Base-by-base conservation (phyloP, 2,113 vertebrate species). In the Pionites leucogaster region DNA sequence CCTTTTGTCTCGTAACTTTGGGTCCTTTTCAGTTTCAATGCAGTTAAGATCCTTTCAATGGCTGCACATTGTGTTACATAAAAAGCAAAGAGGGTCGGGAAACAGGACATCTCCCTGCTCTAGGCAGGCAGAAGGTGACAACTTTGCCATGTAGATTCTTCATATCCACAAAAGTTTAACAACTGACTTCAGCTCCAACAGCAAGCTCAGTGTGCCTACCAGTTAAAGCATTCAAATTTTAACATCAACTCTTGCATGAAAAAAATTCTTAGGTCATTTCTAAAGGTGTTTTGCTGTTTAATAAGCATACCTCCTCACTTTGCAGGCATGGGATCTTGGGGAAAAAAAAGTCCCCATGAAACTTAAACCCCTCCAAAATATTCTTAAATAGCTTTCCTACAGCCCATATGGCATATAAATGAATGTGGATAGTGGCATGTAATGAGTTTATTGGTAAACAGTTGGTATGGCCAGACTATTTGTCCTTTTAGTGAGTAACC, bases 391-490 rank as follows among this genome's bases (percentile, higher is more conserved):
- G 55, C 41, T 81, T 95, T 96, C 63, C 83, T 89, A 85, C 44
- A 96, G 46, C 70, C 83, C 95, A 91, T 82, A 86, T 47, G 82
- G 86, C 86, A 88, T 57, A 94, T 96, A 96, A 95, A 95, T 41
- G 76, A 95, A 90, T 79, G 82, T 39, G 76, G 62, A 86, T 42
- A 75, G 86, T 28, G 69, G 24, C 75, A 41, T 46, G 33, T 72
- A 95, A 88, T 83, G 57, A 82, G 37, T 96, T 96, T 92, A 95
- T 83, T 68, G 89, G 88, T 71, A 91, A n/a, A 39, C 19, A 72
- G 79, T 95, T 90, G 83, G 82, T 93, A 89, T 25, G 49, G 67
- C 62, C 82, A 77, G 57, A 92, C 93, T 95, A 89, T 10, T 92
- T 80, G 74, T 71, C 68, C 60, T 93, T 88, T 89, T 79, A 95